Conservation (phyloP, 2,888 invertebrate species). For the Ichneumoninae sp. region DNA sequence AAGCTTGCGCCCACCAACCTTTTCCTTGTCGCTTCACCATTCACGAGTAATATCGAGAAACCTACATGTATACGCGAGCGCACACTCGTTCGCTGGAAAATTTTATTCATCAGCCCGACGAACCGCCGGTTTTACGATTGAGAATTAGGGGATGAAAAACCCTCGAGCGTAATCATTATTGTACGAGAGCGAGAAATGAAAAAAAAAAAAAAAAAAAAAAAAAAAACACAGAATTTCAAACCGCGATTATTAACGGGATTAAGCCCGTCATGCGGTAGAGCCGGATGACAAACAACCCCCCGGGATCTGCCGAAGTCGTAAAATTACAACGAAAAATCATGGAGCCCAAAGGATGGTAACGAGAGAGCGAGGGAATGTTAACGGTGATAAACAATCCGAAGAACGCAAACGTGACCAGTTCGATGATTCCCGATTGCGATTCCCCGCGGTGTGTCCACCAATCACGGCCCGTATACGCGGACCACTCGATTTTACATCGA, state of each 20-base stretch:
- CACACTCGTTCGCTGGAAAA: conserved; percentile 36
- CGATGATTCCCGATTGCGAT: conserved; percentile 71
- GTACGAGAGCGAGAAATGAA: conserved; percentile 15
- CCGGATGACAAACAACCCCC: conserved; percentile 59
- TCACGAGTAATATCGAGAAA: conserved; percentile 31
- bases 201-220: conserved; percentile 48
- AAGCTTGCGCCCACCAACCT: conserved; percentile 58
- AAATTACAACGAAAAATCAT: conserved; percentile 65
- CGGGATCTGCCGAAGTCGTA: conserved; percentile 60
- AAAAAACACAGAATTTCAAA: conserved; percentile 46
- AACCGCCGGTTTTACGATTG: neutral
- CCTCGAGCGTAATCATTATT: conserved; percentile 42
- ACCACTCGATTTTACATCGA: conserved; percentile 59
- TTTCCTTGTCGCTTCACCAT: conserved; percentile 53
- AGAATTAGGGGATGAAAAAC: conserved; percentile 43
- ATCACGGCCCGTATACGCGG: conserved; percentile 57
- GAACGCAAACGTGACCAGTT: conserved; percentile 68
- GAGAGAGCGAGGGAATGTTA: conserved; percentile 29
- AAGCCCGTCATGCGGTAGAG: conserved; percentile 55
- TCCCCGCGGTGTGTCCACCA: conserved; percentile 63
- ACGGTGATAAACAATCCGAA: conserved; percentile 66
- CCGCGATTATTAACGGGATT: conserved; percentile 64
- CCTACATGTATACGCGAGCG: neutral
- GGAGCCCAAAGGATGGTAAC: conserved; percentile 44
- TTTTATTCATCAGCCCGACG: conserved; percentile 50